These are phyloP conservation scores for Littorina saxatilis DNA, from an alignment of 1,140 invertebrate genomes.

Conservation along the genomic window DNA sequence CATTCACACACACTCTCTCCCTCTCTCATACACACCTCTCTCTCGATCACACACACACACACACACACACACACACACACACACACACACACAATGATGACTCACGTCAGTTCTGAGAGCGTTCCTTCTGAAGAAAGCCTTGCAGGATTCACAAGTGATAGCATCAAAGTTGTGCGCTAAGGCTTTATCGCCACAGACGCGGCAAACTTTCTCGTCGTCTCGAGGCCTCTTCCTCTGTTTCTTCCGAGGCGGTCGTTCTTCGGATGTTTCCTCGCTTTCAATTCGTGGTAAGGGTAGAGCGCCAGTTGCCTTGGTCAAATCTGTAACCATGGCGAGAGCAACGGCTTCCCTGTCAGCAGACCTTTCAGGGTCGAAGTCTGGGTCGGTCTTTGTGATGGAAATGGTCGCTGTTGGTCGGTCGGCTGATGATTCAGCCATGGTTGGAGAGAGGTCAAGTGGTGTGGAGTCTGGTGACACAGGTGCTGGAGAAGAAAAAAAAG, in stretches of 20 bases:
- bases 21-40: neutral
- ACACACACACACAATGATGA: neutral
- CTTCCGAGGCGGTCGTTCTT: neutral
- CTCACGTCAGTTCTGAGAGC: slow-evolving; percentile 90
- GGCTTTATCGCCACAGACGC: slow-evolving; percentile 92
- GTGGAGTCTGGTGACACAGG: slow-evolving; percentile 27
- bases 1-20: no score
- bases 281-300: neutral
- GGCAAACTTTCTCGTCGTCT: slow-evolving; percentile 62
- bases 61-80: slow-evolving; percentile 21
- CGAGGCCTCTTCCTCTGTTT: slow-evolving; percentile 36
- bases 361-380: slow-evolving; percentile 14
- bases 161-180: slow-evolving; percentile 97
- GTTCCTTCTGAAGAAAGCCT: slow-evolving; percentile 96
- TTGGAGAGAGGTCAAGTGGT: slow-evolving; percentile 20
- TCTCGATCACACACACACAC: slow-evolving; percentile 1
- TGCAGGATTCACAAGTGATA: slow-evolving; percentile 96
- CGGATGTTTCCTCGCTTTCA: neutral
- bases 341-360: slow-evolving; percentile 29
- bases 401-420: neutral
- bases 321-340: slow-evolving; percentile 21
- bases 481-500: neutral
- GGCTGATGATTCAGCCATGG: neutral
- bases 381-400: neutral
- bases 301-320: slow-evolving; percentile 14